These are phyloP conservation scores for Scomber japonicus DNA, from an alignment of 2,113 vertebrate species.

Conservation along the genomic window DNA sequence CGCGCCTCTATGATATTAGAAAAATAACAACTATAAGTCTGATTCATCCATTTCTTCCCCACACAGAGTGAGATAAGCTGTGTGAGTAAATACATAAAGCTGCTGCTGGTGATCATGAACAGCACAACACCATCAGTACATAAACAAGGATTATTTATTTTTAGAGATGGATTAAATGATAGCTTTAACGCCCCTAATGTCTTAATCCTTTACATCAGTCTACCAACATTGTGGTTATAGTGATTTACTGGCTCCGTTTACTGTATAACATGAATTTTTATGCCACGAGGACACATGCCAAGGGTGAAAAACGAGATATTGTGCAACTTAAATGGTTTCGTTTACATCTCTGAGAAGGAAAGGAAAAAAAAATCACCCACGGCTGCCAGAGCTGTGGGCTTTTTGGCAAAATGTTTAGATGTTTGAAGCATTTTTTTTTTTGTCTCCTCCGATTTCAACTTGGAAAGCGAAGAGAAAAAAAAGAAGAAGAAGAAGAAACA, in stretches of 20 bases:
- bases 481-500: not conserved
- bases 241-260: constrained; percentile 26
- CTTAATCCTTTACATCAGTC: constrained; percentile 1
- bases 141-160: constrained; percentile 7
- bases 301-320: constrained; percentile 43
- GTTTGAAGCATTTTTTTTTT: constrained; percentile 19
- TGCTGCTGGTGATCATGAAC: not conserved
- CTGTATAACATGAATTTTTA: not conserved
- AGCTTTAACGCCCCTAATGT: not conserved
- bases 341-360: constrained; percentile 32
- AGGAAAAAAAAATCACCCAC: not conserved
- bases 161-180: constrained; percentile 5
- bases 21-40: too few relatives aligned
- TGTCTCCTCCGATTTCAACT: constrained; percentile 62
- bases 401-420: constrained; percentile 26
- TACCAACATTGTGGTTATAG: not conserved
- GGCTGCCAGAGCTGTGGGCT: constrained; percentile 23
- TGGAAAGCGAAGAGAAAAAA: constrained; percentile 48
- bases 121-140: not conserved
- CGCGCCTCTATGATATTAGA: too few relatives aligned
- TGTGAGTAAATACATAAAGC: not conserved
- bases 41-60: too few relatives aligned
- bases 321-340: constrained; percentile 43
- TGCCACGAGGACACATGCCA: not conserved
- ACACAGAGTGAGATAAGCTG: too few relatives aligned